These are phyloP conservation scores for Sycophila texana DNA, from an alignment of 2,888 invertebrate genomes.

Conservation along the genomic window DNA sequence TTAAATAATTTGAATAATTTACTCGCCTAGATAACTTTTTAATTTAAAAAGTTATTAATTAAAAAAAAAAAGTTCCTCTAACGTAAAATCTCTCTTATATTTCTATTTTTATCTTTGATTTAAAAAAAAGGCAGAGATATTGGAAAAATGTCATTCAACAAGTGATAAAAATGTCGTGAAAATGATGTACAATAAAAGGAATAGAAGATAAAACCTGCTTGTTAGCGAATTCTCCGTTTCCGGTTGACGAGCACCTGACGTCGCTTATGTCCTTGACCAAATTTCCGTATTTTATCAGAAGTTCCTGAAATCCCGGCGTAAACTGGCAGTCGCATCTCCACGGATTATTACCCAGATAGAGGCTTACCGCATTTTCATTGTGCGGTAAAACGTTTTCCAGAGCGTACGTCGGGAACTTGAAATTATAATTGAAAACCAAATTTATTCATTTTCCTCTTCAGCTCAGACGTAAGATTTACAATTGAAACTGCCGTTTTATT, in stretches of 20 bases:
- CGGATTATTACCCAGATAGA: conserved; percentile 86
- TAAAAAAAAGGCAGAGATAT: too few relatives aligned
- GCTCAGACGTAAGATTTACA: background rate
- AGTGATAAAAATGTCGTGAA: too few relatives aligned
- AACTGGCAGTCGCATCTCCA: conserved; percentile 91
- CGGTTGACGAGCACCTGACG: conserved; percentile 82
- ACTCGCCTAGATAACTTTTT: too few relatives aligned
- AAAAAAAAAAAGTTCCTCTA: too few relatives aligned
- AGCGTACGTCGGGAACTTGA: conserved; percentile 86
- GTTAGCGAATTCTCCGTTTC: conserved; percentile 80
- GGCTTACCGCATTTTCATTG: conserved; percentile 83
- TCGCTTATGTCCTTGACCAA: conserved; percentile 84
- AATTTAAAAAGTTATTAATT: too few relatives aligned
- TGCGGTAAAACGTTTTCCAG: conserved; percentile 86
- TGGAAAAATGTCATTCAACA: too few relatives aligned
- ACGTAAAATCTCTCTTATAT: too few relatives aligned
- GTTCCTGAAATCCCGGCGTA: conserved; percentile 83
- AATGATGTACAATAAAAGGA: too few relatives aligned
- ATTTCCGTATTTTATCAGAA: conserved; percentile 79
- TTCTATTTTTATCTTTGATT: too few relatives aligned
- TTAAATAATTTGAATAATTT: too few relatives aligned
- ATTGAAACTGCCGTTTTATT: too few relatives aligned
- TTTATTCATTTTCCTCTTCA: conserved; percentile 21
- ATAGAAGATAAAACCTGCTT: conserved; percentile 77
- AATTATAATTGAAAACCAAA: conserved; percentile 23